Conservation (phyloP, 2,888 invertebrate species). For the Hipparchia semele region DNA sequence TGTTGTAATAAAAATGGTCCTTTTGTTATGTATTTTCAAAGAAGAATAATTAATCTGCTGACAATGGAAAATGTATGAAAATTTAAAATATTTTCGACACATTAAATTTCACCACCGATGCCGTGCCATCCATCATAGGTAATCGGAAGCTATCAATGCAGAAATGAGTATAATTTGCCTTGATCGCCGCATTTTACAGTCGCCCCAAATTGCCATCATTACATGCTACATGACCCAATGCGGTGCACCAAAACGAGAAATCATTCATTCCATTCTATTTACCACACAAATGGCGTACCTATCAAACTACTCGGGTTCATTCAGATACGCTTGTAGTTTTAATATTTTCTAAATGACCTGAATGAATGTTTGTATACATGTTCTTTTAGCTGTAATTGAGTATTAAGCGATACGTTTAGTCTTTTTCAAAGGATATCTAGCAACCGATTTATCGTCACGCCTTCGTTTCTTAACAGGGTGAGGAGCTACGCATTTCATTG, state of each 20-base stretch:
- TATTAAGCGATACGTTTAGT: conserved; percentile 50
- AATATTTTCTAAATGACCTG: not conserved
- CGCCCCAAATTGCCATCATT: conserved; percentile 72
- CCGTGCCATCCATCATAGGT: conserved; percentile 65
- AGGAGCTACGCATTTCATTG: conserved; percentile 52
- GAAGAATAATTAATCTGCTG: not conserved
- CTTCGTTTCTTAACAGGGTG: conserved; percentile 58
- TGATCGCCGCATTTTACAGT: conserved; percentile 68
- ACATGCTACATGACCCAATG: conserved; percentile 62
- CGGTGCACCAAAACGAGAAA: conserved; percentile 61
- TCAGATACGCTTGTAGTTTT: not conserved
- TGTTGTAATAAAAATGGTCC: not conserved
- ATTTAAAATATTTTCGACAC: conserved; percentile 42
- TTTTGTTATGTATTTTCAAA: not conserved
- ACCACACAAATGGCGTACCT: conserved; percentile 10
- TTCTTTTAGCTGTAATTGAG: not conserved
- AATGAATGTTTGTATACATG: not conserved
- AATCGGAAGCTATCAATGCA: conserved; percentile 79
- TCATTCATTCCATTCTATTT: conserved; percentile 51
- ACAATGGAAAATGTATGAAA: not conserved
- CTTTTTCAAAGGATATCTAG: conserved; percentile 58
- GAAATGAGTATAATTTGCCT: conserved; percentile 75
- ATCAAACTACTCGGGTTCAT: not conserved
- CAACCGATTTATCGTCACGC: conserved; percentile 57
- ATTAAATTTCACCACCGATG: conserved; percentile 54